These are phyloP conservation scores for Uria lomvia DNA, from an alignment of 2,113 vertebrate species.

Conservation along the genomic window DNA sequence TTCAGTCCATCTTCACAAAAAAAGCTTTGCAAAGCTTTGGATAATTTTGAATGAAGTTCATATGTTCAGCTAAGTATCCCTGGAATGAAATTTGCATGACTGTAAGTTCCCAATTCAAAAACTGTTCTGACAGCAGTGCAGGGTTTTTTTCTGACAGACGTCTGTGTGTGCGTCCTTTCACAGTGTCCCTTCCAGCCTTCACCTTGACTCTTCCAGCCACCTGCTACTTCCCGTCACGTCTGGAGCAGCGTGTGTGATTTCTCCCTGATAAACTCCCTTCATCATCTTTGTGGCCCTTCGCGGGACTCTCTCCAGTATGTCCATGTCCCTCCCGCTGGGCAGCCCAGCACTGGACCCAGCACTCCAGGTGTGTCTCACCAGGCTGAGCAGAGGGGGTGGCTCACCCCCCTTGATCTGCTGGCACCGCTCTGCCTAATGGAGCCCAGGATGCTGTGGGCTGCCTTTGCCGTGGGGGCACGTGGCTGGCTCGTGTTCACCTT, in stretches of 20 bases:
- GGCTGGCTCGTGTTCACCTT: not conserved
- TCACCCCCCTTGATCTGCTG: not conserved
- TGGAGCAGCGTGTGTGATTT: not conserved
- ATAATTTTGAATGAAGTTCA: not conserved
- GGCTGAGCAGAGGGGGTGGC: not conserved
- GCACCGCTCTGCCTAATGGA: not conserved
- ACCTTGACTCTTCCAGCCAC: not conserved
- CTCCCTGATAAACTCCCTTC: not conserved
- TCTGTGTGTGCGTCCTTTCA: not conserved
- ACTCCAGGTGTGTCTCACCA: not conserved
- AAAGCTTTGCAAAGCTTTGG: not conserved
- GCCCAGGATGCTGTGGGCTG: not conserved
- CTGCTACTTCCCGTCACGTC: not conserved
- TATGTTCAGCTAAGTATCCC: not conserved
- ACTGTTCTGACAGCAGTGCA: not conserved
- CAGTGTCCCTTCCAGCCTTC: not conserved
- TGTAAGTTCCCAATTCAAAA: not conserved
- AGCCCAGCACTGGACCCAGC: not conserved
- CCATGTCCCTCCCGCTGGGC: rapidly evolving
- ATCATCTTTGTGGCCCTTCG: not conserved
- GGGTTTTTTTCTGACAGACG: not conserved
- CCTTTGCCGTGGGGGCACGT: not conserved
- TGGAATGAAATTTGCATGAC: not conserved
- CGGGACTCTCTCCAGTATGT: rapidly evolving
- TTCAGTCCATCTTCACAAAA: not conserved